Evolutionary conservation across 2,113 vertebrate genomes (phyloP).

Genomic region (Gallinago paraguaiae): DNA sequence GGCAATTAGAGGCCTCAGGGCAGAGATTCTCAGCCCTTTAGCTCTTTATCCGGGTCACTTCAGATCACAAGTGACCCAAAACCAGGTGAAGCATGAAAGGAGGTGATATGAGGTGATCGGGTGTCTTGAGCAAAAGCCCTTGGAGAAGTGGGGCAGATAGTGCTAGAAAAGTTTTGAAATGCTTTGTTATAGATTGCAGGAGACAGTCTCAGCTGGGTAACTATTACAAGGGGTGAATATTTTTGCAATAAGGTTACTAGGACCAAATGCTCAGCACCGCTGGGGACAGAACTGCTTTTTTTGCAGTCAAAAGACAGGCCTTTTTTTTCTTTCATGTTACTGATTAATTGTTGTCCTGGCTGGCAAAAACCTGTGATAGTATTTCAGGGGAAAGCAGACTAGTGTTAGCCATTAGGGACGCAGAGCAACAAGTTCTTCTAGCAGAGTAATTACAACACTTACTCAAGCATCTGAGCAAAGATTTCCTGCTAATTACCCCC

Average conservation of each 20-base stretch:
- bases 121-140: not conserved
- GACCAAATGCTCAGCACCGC: not conserved
- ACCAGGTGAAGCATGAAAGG: not conserved
- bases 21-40: conserved; percentile 8
- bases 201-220: not conserved
- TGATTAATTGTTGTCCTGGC: not conserved
- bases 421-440: not conserved
- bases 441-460: not conserved
- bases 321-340: not conserved
- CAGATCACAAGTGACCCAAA: conserved; percentile 25
- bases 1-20: not conserved
- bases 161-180: not conserved
- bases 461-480: not conserved
- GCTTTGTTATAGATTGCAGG: not conserved
- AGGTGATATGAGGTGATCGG: not conserved
- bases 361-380: not conserved
- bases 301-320: not conserved
- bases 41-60: conserved; percentile 28
- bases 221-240: not conserved
- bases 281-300: not conserved
- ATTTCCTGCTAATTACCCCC: not conserved
- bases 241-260: not conserved
- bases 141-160: not conserved
- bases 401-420: not conserved
- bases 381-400: not conserved